phyloP scores from a whole-genome alignment of 2,888 invertebrate species.

The Papilio elwesi region DNA sequence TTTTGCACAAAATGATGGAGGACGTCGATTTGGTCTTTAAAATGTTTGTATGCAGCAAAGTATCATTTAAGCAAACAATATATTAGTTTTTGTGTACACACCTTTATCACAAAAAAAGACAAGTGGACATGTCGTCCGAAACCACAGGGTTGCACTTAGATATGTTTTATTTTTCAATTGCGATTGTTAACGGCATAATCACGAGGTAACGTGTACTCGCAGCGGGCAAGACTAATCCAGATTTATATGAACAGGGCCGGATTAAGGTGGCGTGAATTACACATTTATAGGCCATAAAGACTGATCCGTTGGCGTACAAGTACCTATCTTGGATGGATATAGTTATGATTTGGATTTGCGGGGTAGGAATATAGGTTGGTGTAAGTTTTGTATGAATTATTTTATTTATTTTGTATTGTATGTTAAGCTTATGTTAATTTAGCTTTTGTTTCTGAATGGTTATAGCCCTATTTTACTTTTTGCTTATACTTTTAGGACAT shows the following conservation, averaged over 20 bases:
- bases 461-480: no score
- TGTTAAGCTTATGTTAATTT: neutral
- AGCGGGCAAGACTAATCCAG: constrained; percentile 79
- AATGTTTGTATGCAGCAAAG: constrained; percentile 39
- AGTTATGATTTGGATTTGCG: constrained; percentile 73
- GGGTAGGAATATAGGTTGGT: constrained; percentile 44
- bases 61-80: neutral
- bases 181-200: constrained; percentile 83
- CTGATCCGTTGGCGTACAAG: constrained; percentile 80
- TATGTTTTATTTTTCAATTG: constrained; percentile 80
- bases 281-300: constrained; percentile 84
- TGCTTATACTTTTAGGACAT: no score
- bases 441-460: no score
- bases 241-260: constrained; percentile 80
- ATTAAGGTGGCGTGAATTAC: constrained; percentile 84
- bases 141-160: constrained; percentile 50
- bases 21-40: constrained; percentile 55
- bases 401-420: neutral
- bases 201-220: constrained; percentile 74
- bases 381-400: neutral
- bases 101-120: constrained; percentile 21
- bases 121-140: constrained; percentile 26
- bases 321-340: constrained; percentile 74
- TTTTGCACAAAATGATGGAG: neutral
- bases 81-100: constrained; percentile 9